phyloP scores from a whole-genome alignment of 2,888 invertebrate genomes.

The Nomada fabriciana region DNA sequence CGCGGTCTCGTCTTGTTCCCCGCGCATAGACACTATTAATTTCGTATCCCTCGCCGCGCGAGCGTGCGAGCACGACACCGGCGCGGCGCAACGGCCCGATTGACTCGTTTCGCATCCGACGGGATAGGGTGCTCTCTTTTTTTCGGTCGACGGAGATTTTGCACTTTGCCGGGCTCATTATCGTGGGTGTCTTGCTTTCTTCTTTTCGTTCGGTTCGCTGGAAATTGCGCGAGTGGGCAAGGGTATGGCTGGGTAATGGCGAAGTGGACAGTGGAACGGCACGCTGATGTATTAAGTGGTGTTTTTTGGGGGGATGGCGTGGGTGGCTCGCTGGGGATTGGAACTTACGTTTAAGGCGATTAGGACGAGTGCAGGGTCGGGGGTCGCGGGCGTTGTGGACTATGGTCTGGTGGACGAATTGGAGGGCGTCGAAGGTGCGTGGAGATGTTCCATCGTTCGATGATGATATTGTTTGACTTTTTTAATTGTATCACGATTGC shows the following conservation, averaged over 20 bases:
- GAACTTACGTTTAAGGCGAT: slow-evolving; percentile 17
- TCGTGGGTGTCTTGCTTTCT: no score
- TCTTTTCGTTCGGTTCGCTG: neutral
- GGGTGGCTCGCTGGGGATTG: neutral
- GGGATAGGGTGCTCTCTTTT: slow-evolving; percentile 4
- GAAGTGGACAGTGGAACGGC: neutral
- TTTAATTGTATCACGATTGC: no score
- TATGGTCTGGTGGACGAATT: neutral
- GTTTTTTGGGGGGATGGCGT: no score
- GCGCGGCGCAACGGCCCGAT: slow-evolving; percentile 53
- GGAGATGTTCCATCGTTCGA: no score
- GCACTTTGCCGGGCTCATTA: no score
- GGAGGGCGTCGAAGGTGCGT: no score
- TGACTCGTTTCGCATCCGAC: slow-evolving; percentile 62
- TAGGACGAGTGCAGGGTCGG: neutral
- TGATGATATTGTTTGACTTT: no score
- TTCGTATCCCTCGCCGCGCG: slow-evolving; percentile 75
- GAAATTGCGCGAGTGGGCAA: slow-evolving; percentile 14
- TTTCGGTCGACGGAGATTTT: neutral
- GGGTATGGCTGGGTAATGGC: slow-evolving; percentile 18
- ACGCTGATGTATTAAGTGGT: no score
- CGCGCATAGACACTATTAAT: slow-evolving; percentile 83
- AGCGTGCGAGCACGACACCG: slow-evolving; percentile 34
- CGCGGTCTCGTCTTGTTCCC: slow-evolving; percentile 76
- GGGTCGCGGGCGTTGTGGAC: neutral